These are phyloP conservation scores for Centropristis striata DNA, from an alignment of 2,113 vertebrate species.

Conservation along the genomic window DNA sequence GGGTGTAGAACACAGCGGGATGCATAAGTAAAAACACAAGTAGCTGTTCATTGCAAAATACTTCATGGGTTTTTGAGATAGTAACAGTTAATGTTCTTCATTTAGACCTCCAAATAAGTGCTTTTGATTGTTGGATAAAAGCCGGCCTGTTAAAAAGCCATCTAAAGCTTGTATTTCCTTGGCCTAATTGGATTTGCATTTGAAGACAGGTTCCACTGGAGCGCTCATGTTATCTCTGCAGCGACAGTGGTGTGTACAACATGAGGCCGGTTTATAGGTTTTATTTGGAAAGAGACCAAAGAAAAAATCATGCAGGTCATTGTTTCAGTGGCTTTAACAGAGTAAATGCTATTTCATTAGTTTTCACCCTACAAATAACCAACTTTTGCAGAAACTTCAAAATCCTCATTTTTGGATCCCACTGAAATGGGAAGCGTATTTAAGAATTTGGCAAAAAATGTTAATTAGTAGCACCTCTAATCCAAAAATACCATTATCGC, in stretches of 20 bases:
- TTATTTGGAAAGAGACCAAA: constrained; percentile 1
- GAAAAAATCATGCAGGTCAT: background rate
- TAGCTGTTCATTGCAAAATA: background rate
- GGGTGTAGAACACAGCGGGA: background rate
- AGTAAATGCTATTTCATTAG: background rate
- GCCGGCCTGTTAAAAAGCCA: constrained; percentile 13
- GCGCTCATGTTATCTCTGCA: background rate
- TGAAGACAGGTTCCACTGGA: background rate
- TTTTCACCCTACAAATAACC: background rate
- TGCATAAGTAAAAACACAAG: background rate
- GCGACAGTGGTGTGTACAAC: background rate
- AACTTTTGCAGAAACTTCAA: constrained; percentile 4
- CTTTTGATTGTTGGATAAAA: constrained; percentile 3
- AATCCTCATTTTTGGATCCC: constrained; percentile 1
- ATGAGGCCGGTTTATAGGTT: background rate
- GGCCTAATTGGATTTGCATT: background rate
- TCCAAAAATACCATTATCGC: background rate
- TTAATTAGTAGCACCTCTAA: background rate
- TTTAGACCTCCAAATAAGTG: constrained; percentile 3
- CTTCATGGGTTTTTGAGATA: background rate
- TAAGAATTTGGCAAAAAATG: background rate
- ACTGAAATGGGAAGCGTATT: background rate
- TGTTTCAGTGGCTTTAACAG: background rate
- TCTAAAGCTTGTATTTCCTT: constrained; percentile 3
- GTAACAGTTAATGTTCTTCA: background rate